Conservation (phyloP, 2,888 invertebrate species). For the Amphiduros pacificus region DNA sequence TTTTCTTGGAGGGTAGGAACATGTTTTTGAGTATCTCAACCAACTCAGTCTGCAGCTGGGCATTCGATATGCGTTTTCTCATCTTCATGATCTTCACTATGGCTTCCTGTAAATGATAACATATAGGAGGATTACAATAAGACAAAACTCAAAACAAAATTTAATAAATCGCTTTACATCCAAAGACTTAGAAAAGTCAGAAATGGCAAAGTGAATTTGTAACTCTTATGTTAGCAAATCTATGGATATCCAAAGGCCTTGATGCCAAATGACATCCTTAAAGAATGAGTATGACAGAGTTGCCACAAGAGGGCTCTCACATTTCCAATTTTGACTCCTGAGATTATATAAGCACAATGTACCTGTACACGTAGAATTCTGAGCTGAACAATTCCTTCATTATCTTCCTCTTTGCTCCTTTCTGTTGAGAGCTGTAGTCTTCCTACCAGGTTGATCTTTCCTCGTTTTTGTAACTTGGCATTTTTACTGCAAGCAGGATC, state of each 20-base stretch:
- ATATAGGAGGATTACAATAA: no score
- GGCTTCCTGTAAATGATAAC: conserved; percentile 78
- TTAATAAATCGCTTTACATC: no score
- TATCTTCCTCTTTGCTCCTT: conserved; percentile 93
- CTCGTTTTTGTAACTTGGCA: conserved; percentile 89
- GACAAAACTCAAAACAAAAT: no score
- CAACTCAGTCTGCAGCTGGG: conserved; percentile 93
- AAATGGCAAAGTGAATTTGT: no score
- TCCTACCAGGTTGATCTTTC: conserved; percentile 95
- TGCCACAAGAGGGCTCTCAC: background rate
- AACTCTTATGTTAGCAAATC: background rate
- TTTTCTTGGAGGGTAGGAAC: conserved; percentile 98
- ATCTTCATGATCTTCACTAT: conserved; percentile 99
- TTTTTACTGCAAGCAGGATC: conserved; percentile 75
- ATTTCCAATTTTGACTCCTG: background rate
- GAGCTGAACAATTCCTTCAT: conserved; percentile 96
- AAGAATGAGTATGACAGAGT: background rate
- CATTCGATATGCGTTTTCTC: conserved; percentile 91
- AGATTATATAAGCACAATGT: conserved; percentile 21
- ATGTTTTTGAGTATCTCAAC: conserved; percentile 98
- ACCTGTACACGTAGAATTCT: conserved; percentile 88
- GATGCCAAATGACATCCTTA: background rate
- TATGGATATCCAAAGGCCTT: background rate
- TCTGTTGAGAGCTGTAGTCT: conserved; percentile 93
- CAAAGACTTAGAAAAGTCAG: no score